phyloP scores from a whole-genome alignment of 2,113 vertebrate genomes.

The Brachypteracias leptosomus region DNA sequence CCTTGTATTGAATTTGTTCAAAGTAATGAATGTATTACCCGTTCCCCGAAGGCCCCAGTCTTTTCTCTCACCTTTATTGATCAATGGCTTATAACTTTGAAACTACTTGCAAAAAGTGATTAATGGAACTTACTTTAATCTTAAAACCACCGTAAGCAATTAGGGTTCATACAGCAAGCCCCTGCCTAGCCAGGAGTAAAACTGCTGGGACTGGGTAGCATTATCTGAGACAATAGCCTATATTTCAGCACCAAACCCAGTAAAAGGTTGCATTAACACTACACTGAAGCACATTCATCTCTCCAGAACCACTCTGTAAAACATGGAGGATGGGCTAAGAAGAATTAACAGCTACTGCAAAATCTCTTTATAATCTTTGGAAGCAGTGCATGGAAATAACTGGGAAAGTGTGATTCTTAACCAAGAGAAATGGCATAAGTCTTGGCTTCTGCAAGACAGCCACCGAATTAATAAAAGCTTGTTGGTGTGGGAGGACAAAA shows the following conservation, averaged over 20 bases:
- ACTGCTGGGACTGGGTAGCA: neutral
- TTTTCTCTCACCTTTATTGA: slow-evolving; percentile 34
- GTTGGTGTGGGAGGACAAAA: neutral
- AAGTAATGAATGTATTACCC: slow-evolving; percentile 23
- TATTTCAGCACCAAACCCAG: slow-evolving; percentile 8
- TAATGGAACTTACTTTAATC: slow-evolving; percentile 1
- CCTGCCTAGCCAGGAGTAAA: neutral
- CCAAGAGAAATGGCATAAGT: neutral
- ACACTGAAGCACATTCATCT: neutral
- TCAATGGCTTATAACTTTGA: slow-evolving; percentile 42
- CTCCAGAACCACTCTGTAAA: neutral
- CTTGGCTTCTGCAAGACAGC: neutral
- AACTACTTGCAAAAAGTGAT: slow-evolving; percentile 19
- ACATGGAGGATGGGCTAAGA: neutral
- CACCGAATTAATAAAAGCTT: neutral
- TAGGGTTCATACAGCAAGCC: neutral
- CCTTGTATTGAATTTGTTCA: slow-evolving; percentile 17
- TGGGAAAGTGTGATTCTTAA: neutral
- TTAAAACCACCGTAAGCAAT: neutral
- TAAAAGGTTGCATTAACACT: neutral
- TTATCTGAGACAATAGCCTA: neutral
- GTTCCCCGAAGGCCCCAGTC: neutral
- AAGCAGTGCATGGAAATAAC: neutral
- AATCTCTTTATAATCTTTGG: neutral
- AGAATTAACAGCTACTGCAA: neutral